Evolutionary conservation across 2,113 vertebrate species (phyloP).

Genomic region (Ancistrus triradiatus): DNA sequence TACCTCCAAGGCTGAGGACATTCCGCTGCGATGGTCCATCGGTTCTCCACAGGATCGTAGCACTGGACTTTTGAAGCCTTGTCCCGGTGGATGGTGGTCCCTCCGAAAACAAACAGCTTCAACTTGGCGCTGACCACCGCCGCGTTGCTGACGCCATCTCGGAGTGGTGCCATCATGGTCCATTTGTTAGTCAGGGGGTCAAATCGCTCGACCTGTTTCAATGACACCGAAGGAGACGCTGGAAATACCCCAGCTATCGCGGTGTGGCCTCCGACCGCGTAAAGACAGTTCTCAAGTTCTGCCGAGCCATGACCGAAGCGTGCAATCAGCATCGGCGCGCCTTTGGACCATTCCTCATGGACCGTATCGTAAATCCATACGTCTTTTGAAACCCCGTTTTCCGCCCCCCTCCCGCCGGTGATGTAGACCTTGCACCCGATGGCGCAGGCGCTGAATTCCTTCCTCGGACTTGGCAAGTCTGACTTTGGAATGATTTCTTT

Average conservation of each 20-base stretch:
- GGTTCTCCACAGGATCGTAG: slow-evolving; percentile 82
- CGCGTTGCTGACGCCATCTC: slow-evolving; percentile 89
- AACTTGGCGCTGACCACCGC: slow-evolving; percentile 89
- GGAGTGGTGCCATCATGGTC: slow-evolving; percentile 87
- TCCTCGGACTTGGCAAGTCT: slow-evolving; percentile 86
- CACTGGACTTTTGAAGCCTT: slow-evolving; percentile 92
- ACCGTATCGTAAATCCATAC: slow-evolving; percentile 94
- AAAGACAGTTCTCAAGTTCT: slow-evolving; percentile 84
- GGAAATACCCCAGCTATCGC: slow-evolving; percentile 86
- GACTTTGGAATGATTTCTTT: slow-evolving; percentile 94
- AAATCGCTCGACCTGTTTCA: slow-evolving; percentile 90
- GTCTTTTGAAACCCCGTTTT: slow-evolving; percentile 91
- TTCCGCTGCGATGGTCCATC: slow-evolving; percentile 85
- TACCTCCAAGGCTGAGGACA: slow-evolving; percentile 94
- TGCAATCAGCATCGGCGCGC: slow-evolving; percentile 90
- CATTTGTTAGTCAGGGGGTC: slow-evolving; percentile 85
- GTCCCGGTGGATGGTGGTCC: slow-evolving; percentile 86
- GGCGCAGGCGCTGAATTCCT: slow-evolving; percentile 93
- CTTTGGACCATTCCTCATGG: slow-evolving; percentile 91
- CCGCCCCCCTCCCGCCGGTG: slow-evolving; percentile 86
- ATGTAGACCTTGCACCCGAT: slow-evolving; percentile 93
- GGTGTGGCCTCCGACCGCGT: slow-evolving; percentile 89
- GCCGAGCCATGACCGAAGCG: slow-evolving; percentile 91
- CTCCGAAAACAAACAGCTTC: slow-evolving; percentile 90
- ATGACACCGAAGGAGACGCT: slow-evolving; percentile 85